phyloP scores from a whole-genome alignment of 2,797 vertebrate genomes.

The Acridotheres tristis region DNA sequence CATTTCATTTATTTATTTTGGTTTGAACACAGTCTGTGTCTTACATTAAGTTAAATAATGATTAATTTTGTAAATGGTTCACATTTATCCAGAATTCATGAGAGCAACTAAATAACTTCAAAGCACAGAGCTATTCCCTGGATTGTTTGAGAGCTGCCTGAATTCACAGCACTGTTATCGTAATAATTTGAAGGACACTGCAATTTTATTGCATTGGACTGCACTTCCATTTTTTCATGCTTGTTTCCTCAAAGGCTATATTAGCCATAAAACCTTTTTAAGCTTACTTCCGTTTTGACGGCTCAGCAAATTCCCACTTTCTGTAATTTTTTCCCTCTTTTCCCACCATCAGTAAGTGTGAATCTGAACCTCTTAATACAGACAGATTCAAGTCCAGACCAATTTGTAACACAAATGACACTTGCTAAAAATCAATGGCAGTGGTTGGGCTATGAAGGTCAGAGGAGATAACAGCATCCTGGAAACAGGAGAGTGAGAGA shows the following conservation, averaged over 20 bases:
- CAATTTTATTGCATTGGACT: neutral
- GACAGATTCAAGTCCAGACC: slow-evolving; percentile 56
- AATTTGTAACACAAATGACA: slow-evolving; percentile 70
- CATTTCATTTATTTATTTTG: neutral
- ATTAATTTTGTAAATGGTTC: neutral
- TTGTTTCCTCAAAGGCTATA: slow-evolving; percentile 47
- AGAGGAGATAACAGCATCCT: slow-evolving; percentile 42
- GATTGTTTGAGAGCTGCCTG: slow-evolving; percentile 6
- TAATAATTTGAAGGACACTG: slow-evolving; percentile 38
- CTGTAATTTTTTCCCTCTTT: neutral
- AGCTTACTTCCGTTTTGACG: slow-evolving; percentile 47
- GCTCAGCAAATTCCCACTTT: slow-evolving; percentile 47
- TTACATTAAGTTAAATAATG: neutral
- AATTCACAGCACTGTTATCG: neutral
- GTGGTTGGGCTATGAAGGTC: slow-evolving; percentile 57
- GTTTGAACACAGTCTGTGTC: neutral
- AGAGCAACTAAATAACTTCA: neutral
- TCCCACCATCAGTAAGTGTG: slow-evolving; percentile 30
- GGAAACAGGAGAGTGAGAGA: slow-evolving; percentile 23
- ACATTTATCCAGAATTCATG: neutral
- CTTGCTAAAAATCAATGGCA: slow-evolving; percentile 68
- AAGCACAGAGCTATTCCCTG: neutral
- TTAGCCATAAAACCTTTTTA: slow-evolving; percentile 49
- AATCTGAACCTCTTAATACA: slow-evolving; percentile 66
- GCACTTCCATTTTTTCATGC: neutral